phyloP scores from a whole-genome alignment of 2,797 vertebrate species.

The Carcharodon carcharias region DNA sequence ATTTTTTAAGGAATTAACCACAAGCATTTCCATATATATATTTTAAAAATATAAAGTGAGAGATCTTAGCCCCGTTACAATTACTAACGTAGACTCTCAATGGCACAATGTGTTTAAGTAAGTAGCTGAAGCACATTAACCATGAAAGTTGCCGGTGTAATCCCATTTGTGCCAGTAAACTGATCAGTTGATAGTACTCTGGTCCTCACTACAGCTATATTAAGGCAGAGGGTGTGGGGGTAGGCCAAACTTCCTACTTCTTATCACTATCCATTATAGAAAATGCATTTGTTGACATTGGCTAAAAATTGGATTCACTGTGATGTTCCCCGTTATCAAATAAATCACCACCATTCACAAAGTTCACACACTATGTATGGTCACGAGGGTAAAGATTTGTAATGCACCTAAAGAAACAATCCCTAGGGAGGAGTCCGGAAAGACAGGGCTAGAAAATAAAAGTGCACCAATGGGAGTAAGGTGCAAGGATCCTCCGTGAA shows the following conservation, averaged over 20 bases:
- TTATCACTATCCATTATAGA: background rate
- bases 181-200: background rate
- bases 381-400: background rate
- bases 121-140: background rate
- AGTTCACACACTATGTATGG: no score
- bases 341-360: background rate
- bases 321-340: background rate
- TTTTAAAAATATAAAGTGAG: no score
- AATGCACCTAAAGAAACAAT: background rate
- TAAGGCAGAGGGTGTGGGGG: background rate
- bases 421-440: background rate
- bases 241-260: background rate
- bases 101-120: background rate
- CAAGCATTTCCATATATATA: no score
- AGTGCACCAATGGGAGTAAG: background rate
- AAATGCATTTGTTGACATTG: background rate
- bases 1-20: no score
- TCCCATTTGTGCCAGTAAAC: background rate
- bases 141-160: background rate
- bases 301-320: background rate
- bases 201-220: background rate
- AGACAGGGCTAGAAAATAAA: background rate
- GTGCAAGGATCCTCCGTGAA: background rate
- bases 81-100: background rate
- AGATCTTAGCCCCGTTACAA: no score